A percentile compares a stretch with the other conserved stretches of the same genome.
phyloP scores from a whole-genome alignment of 2,888 invertebrate genomes.

The Spatulosminthurus flaviceps region DNA sequence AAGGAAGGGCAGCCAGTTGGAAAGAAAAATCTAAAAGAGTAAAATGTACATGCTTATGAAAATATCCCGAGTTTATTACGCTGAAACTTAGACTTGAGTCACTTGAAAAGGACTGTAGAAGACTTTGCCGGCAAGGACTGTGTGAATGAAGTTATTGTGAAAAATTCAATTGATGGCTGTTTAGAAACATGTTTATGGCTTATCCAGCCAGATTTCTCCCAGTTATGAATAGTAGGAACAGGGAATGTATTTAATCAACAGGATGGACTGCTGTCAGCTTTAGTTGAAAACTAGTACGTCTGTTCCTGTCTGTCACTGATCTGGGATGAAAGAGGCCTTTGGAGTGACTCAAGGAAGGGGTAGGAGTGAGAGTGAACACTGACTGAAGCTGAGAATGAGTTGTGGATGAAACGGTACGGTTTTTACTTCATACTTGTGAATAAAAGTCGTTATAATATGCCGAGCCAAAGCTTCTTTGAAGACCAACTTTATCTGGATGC shows the following conservation, averaged over 20 bases:
- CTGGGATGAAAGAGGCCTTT: constrained; percentile 21
- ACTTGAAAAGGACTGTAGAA: no score
- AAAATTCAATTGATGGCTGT: no score
- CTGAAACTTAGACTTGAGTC: no score
- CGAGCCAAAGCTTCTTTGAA: background rate
- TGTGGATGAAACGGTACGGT: background rate
- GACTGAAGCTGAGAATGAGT: background rate
- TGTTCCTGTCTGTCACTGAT: constrained; percentile 23
- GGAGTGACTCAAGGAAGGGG: background rate
- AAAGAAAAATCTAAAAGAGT: no score
- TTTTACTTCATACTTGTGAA: constrained; percentile 19
- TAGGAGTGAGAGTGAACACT: background rate
- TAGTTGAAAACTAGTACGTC: background rate
- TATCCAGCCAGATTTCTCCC: no score
- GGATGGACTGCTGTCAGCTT: constrained; percentile 7
- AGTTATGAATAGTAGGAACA: background rate
- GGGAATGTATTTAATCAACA: background rate
- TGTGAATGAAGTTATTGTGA: no score
- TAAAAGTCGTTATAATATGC: background rate
- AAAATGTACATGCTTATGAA: no score
- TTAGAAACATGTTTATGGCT: no score
- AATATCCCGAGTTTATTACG: no score
- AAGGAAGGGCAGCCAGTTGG: no score
- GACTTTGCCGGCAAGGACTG: no score
- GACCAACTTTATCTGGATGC: background rate